Conservation (phyloP, 2,797 vertebrate genomes). For the Alectoris magna region DNA sequence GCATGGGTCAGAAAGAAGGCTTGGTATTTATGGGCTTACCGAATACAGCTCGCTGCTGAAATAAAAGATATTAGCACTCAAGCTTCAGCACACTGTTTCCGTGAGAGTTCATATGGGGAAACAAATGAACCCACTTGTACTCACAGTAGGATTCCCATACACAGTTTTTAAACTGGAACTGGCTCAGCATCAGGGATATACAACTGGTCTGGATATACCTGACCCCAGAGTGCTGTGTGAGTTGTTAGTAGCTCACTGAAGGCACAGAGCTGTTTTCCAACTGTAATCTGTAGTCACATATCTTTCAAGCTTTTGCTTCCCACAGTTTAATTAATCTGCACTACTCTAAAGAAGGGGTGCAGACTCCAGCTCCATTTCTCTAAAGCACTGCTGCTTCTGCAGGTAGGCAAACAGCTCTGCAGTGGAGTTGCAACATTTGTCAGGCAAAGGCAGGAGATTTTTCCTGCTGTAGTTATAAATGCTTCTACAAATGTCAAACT, state of each 20-base stretch:
- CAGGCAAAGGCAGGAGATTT: not conserved
- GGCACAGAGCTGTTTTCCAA: not conserved
- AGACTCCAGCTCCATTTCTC: not conserved
- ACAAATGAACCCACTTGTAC: not conserved
- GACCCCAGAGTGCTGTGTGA: rapidly evolving
- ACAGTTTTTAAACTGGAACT: not conserved
- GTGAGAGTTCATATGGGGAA: not conserved
- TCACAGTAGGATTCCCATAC: not conserved
- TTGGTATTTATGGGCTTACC: not conserved
- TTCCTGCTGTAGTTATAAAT: not conserved
- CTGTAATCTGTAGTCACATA: not conserved
- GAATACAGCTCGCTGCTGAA: not conserved
- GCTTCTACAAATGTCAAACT: not conserved
- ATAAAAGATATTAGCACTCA: not conserved
- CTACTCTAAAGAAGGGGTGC: not conserved
- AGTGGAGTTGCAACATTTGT: not conserved
- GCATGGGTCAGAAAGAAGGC: not conserved
- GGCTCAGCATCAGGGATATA: not conserved
- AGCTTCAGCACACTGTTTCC: not conserved
- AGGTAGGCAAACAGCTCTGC: not conserved
- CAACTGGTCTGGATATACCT: not conserved
- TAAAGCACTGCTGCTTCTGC: not conserved
- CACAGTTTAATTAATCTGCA: not conserved
- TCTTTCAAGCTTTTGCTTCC: not conserved
- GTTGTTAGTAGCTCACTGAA: not conserved